Evolutionary conservation across 2,888 invertebrate species (phyloP).

Genomic region (Herminia tarsipennalis): DNA sequence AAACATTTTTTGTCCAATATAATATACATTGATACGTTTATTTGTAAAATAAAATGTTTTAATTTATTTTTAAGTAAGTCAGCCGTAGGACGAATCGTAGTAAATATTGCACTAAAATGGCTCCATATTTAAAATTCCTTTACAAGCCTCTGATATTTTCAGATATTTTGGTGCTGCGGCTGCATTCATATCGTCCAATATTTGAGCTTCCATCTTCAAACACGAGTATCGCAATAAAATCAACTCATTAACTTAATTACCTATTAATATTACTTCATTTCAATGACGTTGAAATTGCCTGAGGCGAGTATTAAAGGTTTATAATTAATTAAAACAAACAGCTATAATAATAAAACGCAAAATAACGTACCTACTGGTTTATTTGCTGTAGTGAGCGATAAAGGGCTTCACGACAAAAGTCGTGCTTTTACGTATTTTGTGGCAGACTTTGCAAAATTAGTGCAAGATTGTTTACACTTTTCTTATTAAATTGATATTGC

Average conservation of each 20-base stretch:
- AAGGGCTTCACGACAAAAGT: slow-evolving; percentile 31
- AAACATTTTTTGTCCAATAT: too few species aligned
- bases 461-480: too few species aligned
- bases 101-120: too few species aligned
- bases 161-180: neutral
- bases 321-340: slow-evolving; percentile 21
- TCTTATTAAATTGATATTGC: too few species aligned
- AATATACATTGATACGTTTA: too few species aligned
- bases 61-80: too few species aligned
- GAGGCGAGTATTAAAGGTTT: slow-evolving; percentile 19
- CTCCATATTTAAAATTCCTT: too few species aligned
- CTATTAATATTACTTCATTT: slow-evolving; percentile 16
- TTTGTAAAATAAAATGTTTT: too few species aligned
- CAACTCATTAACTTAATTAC: slow-evolving; percentile 11
- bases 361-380: slow-evolving; percentile 13
- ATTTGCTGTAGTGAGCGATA: slow-evolving; percentile 34
- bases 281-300: slow-evolving; percentile 9
- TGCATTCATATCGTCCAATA: neutral
- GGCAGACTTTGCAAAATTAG: too few species aligned
- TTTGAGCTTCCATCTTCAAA: neutral
- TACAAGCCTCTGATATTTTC: too few species aligned
- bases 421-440: slow-evolving; percentile 36
- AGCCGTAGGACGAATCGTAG: too few species aligned
- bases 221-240: slow-evolving; percentile 16
- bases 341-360: slow-evolving; percentile 4